Evolutionary conservation across 2,113 vertebrate species (phyloP).

Genomic region (Craseonycteris thonglongyai): DNA sequence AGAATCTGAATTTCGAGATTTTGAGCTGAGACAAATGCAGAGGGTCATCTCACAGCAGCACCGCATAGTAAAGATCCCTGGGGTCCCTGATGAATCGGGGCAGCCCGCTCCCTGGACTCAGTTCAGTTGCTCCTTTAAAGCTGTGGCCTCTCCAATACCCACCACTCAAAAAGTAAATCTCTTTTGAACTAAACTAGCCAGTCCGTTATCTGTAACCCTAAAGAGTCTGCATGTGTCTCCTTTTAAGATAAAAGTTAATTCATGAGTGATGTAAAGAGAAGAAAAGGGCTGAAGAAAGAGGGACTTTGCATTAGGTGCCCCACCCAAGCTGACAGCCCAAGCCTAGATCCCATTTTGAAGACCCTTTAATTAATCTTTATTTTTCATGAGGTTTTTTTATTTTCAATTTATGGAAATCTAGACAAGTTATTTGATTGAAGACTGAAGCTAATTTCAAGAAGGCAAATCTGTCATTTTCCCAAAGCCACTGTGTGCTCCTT

Average conservation of each 20-base stretch:
- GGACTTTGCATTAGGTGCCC: not conserved
- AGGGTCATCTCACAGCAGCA: not conserved
- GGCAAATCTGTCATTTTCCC: constrained; percentile 5
- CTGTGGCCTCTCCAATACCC: not conserved
- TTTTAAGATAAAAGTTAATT: not conserved
- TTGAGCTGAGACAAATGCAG: not conserved
- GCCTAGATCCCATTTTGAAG: constrained; percentile 13
- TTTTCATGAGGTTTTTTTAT: not conserved
- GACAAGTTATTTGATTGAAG: constrained; percentile 28
- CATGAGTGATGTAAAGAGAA: not conserved
- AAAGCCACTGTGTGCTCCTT: not conserved
- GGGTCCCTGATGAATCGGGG: not conserved
- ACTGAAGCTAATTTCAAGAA: constrained; percentile 34
- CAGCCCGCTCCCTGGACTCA: not conserved
- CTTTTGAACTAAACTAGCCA: not conserved
- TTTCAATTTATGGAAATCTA: constrained; percentile 25
- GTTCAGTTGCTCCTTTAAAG: not conserved
- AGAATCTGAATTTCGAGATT: not conserved
- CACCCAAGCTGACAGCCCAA: not conserved
- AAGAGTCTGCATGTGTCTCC: not conserved
- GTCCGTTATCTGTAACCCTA: not conserved
- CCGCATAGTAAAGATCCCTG: not conserved
- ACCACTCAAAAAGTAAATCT: not conserved
- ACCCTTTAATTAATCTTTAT: constrained; percentile 39
- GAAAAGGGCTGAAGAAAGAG: not conserved